Evolutionary conservation across 2,888 invertebrate genomes (phyloP).

Genomic region (Anthrax anthrax): DNA sequence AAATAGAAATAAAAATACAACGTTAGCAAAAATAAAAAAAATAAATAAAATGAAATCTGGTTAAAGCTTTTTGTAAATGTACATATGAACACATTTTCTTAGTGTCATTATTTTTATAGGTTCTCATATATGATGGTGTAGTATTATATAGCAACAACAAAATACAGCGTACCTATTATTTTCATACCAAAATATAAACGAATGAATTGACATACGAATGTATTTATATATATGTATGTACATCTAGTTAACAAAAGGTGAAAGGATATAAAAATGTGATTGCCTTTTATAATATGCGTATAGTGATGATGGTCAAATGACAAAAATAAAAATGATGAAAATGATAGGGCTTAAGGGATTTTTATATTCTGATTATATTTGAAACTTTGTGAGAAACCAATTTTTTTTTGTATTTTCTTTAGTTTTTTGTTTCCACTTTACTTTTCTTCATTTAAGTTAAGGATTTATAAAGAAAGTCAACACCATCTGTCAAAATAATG

Average conservation of each 20-base stretch:
- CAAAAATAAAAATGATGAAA: slow-evolving; percentile 6
- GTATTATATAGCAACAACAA: no score
- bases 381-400: not conserved
- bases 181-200: slow-evolving; percentile 1
- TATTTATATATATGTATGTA: no score
- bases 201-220: no score
- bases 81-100: not conserved
- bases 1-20: not conserved
- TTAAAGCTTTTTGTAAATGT: no score
- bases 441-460: not conserved
- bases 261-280: no score
- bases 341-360: slow-evolving; percentile 8
- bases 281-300: no score
- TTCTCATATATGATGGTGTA: not conserved
- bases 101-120: not conserved
- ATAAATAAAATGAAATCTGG: not conserved
- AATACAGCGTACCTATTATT: not conserved
- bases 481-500: slow-evolving; percentile 8
- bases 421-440: not conserved
- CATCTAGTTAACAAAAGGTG: no score
- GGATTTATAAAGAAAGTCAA: slow-evolving; percentile 4
- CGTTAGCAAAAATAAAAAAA: not conserved
- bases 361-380: slow-evolving; percentile 5
- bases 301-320: not conserved
- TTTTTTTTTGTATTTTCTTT: not conserved